Percentiles rank a stretch among this genome's conserved stretches.
Conservation (phyloP, 2,797 vertebrate genomes). For the Phrynocephalus guinanensis region DNA sequence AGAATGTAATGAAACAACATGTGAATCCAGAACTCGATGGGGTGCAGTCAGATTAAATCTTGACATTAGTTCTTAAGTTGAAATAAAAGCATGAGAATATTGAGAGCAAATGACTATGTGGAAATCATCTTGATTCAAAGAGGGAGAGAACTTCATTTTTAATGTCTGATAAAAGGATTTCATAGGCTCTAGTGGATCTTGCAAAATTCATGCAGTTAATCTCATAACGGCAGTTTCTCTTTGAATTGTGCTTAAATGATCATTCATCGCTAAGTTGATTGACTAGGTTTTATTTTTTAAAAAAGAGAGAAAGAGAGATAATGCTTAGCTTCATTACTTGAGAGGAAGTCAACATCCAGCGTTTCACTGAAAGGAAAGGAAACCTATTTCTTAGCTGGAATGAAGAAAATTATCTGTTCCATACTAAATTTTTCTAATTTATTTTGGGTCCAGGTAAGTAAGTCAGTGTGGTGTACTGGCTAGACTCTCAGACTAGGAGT, state of each 20-base stretch:
- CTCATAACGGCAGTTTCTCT: slow-evolving; percentile 10
- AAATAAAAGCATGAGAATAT: not conserved
- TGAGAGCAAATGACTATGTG: not conserved
- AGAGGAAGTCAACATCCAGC: not conserved
- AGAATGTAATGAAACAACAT: not conserved
- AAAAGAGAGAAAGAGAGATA: not conserved
- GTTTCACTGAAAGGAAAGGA: not conserved
- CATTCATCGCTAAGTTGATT: slow-evolving; percentile 18
- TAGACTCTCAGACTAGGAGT: no score
- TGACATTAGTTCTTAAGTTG: not conserved
- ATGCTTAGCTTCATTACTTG: rapidly evolving
- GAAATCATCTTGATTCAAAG: not conserved
- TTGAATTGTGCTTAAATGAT: not conserved
- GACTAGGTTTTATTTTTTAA: not conserved
- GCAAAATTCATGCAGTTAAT: slow-evolving; percentile 12
- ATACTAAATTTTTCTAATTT: not conserved
- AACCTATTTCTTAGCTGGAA: not conserved
- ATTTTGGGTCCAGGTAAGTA: not conserved
- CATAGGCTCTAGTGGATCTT: not conserved
- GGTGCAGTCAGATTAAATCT: no score
- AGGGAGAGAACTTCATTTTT: not conserved
- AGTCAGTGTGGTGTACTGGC: no score
- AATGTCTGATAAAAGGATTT: not conserved
- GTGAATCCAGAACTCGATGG: not conserved
- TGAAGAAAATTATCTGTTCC: not conserved